Percentiles rank a stretch among this genome's conserved stretches.
These are phyloP conservation scores for Larimichthys polyactis DNA, from an alignment of 2,113 vertebrate genomes.

Conservation along the genomic window DNA sequence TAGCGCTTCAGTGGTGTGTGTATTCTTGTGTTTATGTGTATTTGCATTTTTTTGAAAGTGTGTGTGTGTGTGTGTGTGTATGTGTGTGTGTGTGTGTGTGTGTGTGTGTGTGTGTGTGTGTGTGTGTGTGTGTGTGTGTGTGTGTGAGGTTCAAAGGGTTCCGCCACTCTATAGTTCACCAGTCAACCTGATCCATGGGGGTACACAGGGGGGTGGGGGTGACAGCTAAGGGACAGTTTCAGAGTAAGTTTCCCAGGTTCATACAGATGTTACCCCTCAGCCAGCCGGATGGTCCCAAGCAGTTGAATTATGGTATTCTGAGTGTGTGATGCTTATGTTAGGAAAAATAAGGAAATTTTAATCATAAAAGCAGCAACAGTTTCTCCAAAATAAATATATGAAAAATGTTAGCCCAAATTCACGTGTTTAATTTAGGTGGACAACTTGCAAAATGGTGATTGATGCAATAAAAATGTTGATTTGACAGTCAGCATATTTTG, in stretches of 20 bases:
- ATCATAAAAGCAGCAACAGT: background rate
- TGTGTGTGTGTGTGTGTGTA: conserved; percentile 45
- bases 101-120: conserved; percentile 44
- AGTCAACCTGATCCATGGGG: conserved; percentile 73
- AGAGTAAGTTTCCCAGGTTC: conserved; percentile 34
- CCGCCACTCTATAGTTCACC: conserved; percentile 57
- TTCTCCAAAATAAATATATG: background rate
- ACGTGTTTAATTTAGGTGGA: background rate
- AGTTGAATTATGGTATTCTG: too few species aligned
- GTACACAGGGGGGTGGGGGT: conserved; percentile 8
- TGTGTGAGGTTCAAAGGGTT: conserved; percentile 66
- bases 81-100: too few species aligned
- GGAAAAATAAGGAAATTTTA: background rate
- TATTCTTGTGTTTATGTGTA: conserved; percentile 69
- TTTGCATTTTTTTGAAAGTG: conserved; percentile 53
- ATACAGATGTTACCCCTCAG: conserved; percentile 8
- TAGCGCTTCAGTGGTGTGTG: conserved; percentile 70
- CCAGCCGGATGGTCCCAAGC: background rate
- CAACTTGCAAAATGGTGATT: background rate
- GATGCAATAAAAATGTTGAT: background rate
- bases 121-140: conserved; percentile 35
- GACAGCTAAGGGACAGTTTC: conserved; percentile 48
- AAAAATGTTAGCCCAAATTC: background rate
- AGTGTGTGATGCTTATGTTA: background rate
- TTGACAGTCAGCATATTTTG: too few species aligned